Evolutionary conservation across 2,797 vertebrate genomes (phyloP).

Genomic region (Decapterus maruadsi): DNA sequence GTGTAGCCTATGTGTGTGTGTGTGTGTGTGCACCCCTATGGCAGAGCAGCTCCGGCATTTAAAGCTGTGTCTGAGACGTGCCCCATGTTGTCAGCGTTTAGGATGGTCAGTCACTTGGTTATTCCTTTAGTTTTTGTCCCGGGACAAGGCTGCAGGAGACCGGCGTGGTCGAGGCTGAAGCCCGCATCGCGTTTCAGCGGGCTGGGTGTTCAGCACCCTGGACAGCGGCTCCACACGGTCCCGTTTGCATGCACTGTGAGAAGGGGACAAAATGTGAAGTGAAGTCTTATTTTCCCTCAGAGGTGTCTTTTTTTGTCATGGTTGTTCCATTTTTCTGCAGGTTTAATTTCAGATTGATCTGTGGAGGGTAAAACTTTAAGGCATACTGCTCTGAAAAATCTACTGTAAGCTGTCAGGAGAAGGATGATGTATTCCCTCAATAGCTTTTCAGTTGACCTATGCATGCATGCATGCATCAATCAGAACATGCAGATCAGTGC

Average conservation of each 20-base stretch:
- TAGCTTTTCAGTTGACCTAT: background rate
- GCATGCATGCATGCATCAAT: background rate
- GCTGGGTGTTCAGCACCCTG: conserved; percentile 67
- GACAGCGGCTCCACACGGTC: conserved; percentile 51
- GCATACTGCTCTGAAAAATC: background rate
- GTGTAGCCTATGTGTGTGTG: too few species aligned
- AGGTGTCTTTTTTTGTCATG: background rate
- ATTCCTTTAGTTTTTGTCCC: conserved; percentile 46
- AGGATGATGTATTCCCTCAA: background rate
- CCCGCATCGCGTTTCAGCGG: conserved; percentile 28
- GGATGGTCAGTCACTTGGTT: background rate
- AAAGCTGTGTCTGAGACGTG: background rate
- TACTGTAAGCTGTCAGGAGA: background rate
- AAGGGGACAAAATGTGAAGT: background rate
- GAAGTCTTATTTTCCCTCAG: background rate
- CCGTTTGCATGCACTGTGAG: background rate
- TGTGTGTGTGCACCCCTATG: background rate
- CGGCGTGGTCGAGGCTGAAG: background rate
- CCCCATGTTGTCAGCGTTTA: background rate
- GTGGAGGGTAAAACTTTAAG: background rate
- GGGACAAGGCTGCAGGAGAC: conserved; percentile 52
- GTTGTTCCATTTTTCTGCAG: background rate
- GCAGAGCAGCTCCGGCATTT: conserved; percentile 6
- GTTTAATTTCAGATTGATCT: conserved; percentile 3
- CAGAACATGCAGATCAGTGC: conserved; percentile 6